Evolutionary conservation across 1,140 invertebrate genomes (phyloP).

Genomic region (Thaumatotibia leucotreta): DNA sequence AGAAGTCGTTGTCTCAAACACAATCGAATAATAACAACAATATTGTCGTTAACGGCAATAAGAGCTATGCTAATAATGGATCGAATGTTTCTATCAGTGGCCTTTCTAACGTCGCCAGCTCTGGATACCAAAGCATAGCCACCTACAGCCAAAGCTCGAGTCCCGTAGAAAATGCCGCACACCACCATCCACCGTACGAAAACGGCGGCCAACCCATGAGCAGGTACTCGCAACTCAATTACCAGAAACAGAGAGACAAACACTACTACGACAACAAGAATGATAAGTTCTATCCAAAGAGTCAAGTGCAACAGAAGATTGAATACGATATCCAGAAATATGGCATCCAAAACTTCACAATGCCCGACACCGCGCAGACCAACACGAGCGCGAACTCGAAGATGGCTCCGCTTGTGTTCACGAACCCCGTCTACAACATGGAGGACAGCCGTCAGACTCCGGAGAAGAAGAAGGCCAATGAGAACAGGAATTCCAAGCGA

Average conservation of each 20-base stretch:
- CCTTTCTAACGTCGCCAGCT: constrained; percentile 89
- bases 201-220: constrained; percentile 68
- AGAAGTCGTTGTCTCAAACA: constrained; percentile 64
- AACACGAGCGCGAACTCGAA: constrained; percentile 71
- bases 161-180: constrained; percentile 85
- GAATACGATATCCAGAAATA: constrained; percentile 75
- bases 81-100: constrained; percentile 88
- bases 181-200: constrained; percentile 61
- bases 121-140: constrained; percentile 93
- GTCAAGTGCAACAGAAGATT: constrained; percentile 73
- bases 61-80: constrained; percentile 78
- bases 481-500: constrained; percentile 69
- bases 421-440: constrained; percentile 91
- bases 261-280: constrained; percentile 71
- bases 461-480: constrained; percentile 57
- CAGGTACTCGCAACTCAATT: constrained; percentile 69
- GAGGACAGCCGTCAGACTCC: constrained; percentile 73
- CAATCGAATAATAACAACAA: constrained; percentile 60
- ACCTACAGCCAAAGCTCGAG: constrained; percentile 93
- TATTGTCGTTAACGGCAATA: constrained; percentile 58
- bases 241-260: constrained; percentile 70
- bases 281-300: constrained; percentile 72
- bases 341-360: constrained; percentile 75
- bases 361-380: constrained; percentile 70
- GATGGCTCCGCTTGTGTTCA: constrained; percentile 86